Conservation (phyloP, 2,888 invertebrate species). For the Yponomeuta sedellus region DNA sequence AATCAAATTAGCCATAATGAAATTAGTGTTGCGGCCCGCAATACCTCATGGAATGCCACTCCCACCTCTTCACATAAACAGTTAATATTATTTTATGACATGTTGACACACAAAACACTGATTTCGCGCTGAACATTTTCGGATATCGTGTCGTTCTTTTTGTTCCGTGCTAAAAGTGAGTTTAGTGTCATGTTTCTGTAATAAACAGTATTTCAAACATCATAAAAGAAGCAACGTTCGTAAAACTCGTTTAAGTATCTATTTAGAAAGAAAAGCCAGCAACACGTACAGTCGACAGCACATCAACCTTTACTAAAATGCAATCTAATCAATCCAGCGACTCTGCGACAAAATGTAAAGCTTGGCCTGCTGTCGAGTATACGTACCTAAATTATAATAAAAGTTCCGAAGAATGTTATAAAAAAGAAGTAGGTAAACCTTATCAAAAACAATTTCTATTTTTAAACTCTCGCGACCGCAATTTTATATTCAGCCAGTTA, state of each 20-base stretch:
- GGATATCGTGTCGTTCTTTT: neutral
- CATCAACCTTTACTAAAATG: too few relatives aligned
- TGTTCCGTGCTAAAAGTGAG: neutral
- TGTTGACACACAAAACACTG: neutral
- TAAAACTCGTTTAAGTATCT: too few relatives aligned
- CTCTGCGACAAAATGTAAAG: too few relatives aligned
- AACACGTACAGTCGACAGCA: too few relatives aligned
- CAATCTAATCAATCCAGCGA: too few relatives aligned
- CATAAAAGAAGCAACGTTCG: too few relatives aligned
- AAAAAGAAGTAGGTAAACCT: neutral
- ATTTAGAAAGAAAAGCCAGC: too few relatives aligned
- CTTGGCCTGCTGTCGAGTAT: too few relatives aligned
- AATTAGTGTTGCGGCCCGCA: slow-evolving; percentile 51
- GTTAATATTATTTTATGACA: neutral
- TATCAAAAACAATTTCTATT: neutral
- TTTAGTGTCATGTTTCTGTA: neutral
- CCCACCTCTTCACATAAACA: neutral
- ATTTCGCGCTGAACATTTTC: neutral
- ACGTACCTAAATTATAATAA: neutral
- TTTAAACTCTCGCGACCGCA: neutral
- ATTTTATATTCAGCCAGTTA: neutral
- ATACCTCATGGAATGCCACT: slow-evolving; percentile 13
- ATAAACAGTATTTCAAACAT: too few relatives aligned
- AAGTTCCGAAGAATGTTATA: neutral
- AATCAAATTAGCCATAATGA: slow-evolving; percentile 70